Evolutionary conservation across 2,888 invertebrate genomes (phyloP), one percentile per base, ranked within the genome.

Genomic region (Arge pagana): DNA sequence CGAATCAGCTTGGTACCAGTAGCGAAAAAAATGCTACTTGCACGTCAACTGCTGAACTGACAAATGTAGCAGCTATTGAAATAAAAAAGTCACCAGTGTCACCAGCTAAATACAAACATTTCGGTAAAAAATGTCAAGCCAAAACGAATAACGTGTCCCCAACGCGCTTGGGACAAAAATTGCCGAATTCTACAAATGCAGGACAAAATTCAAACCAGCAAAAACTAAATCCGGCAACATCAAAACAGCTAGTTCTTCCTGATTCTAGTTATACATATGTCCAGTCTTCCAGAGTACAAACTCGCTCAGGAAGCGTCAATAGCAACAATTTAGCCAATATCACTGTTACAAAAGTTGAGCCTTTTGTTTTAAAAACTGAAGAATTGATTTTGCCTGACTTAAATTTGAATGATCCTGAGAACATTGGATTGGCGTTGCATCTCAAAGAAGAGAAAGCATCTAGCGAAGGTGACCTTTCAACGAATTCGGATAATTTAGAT

Each of bases 331-430:
- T n/a, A n/a, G n/a, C n/a, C n/a, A n/a, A n/a, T n/a, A n/a, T n/a
- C n/a, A n/a, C n/a, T n/a, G n/a, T n/a, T n/a, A n/a, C n/a, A n/a
- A n/a, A n/a, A n/a, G n/a, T n/a, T n/a, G n/a, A n/a, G n/a, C n/a
- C n/a, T n/a, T n/a, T n/a, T n/a, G n/a, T n/a, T n/a, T n/a, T n/a
- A n/a, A n/a, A n/a, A n/a, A n/a, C n/a, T n/a, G n/a, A n/a, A n/a
- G n/a, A n/a, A n/a, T n/a, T n/a, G n/a, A n/a, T n/a, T n/a, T n/a
- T n/a, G n/a, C n/a, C n/a, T n/a, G n/a, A n/a, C n/a, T 26, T 80
- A 78, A 59, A 75, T 50, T 68, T 66, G 48, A 76, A 71, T 26
- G 78, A 77, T 68, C 77, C 75, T 15, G 77, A 78, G 62, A 80
- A 80, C 37, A 77, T 55, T 45, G 54, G 49, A 24, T 53, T 58